phyloP scores from a whole-genome alignment of 1,140 invertebrate species.

The Drosophila albomicans region DNA sequence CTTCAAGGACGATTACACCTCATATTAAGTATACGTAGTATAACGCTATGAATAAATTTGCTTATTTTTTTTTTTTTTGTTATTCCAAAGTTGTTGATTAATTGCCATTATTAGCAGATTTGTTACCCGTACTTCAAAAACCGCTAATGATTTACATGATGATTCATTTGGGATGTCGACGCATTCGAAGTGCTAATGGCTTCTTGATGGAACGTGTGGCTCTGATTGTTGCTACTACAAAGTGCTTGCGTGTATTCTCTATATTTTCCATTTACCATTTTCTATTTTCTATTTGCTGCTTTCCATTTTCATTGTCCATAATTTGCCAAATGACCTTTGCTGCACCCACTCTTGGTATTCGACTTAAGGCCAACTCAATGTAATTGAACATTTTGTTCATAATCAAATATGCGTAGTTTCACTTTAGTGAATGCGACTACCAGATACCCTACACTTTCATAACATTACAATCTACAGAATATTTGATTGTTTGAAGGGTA shows the following conservation, averaged over 20 bases:
- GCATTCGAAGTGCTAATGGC: constrained; percentile 15
- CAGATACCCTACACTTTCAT: neutral
- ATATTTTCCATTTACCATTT: neutral
- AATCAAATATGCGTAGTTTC: constrained; percentile 6
- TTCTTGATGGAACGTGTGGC: neutral
- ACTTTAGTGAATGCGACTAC: neutral
- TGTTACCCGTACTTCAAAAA: too few species aligned
- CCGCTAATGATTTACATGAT: neutral
- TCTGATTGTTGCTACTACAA: neutral
- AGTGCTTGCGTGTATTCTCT: constrained; percentile 11
- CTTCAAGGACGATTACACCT: too few species aligned
- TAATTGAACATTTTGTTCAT: constrained; percentile 11
- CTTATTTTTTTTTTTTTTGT: too few species aligned
- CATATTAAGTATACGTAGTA: too few species aligned
- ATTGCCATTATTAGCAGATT: too few species aligned
- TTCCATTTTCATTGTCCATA: neutral
- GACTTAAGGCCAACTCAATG: neutral
- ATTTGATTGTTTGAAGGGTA: too few species aligned
- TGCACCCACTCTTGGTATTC: constrained; percentile 3
- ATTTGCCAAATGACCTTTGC: constrained; percentile 4
- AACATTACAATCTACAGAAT: too few species aligned
- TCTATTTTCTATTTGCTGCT: constrained; percentile 3
- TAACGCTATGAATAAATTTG: too few species aligned
- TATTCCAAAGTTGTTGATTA: too few species aligned
- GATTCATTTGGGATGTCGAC: constrained; percentile 1